Percentiles rank a stretch among this genome's conserved stretches.
Conservation (phyloP, 1,140 invertebrate species). For the Holotrichia oblita region DNA sequence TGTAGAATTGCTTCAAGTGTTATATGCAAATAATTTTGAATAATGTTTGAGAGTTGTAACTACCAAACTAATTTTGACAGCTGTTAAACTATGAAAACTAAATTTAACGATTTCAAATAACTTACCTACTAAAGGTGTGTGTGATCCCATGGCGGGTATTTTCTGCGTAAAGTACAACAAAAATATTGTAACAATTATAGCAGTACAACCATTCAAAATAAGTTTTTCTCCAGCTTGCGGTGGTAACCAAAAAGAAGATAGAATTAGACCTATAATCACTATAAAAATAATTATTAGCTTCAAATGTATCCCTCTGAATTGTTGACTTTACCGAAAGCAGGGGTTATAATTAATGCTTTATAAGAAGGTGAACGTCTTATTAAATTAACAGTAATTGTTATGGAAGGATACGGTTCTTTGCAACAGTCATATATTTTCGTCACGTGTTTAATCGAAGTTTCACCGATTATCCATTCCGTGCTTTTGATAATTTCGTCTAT, state of each 20-base stretch:
- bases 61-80: no score
- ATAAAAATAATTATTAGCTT: slow-evolving; percentile 54
- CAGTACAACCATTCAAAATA: slow-evolving; percentile 67
- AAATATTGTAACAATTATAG: slow-evolving; percentile 68
- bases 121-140: slow-evolving; percentile 73
- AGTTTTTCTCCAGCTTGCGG: slow-evolving; percentile 73
- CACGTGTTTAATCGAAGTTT: slow-evolving; percentile 60
- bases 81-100: no score
- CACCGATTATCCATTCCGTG: slow-evolving; percentile 68
- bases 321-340: slow-evolving; percentile 65
- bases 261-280: slow-evolving; percentile 70
- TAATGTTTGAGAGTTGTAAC: no score
- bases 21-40: neutral
- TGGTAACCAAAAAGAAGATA: slow-evolving; percentile 73
- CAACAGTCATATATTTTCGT: slow-evolving; percentile 65
- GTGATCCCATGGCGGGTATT: slow-evolving; percentile 68
- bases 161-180: slow-evolving; percentile 72
- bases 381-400: slow-evolving; percentile 66
- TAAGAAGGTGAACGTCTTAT: slow-evolving; percentile 70
- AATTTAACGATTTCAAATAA: neutral
- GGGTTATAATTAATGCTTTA: slow-evolving; percentile 68
- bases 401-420: slow-evolving; percentile 65
- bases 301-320: neutral
- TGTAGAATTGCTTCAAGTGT: neutral
- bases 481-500: slow-evolving; percentile 2